Base-by-base conservation (phyloP, 2,797 vertebrate genomes). In the Urocyon cinereoargenteus region DNA sequence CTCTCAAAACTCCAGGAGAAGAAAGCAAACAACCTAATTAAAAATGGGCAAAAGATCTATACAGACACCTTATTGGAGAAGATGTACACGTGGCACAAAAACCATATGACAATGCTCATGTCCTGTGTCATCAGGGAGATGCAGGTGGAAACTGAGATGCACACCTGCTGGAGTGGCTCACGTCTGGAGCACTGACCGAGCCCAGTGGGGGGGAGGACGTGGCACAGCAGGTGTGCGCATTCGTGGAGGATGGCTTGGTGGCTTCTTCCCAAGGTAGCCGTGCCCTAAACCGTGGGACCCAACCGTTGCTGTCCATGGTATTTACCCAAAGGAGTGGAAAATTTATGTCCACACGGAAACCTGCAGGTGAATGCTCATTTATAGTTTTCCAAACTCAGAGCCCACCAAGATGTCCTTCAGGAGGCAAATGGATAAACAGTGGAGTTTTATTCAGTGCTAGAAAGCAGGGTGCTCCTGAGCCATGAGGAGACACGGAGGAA, bases 161-260 rank as follows among this genome's bases (percentile, higher is more conserved):
- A 13, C 5, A 19, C 10, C 62, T 2, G 4, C 11, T 18, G 5
- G 66, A 10, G 36, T 5, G 66, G 66, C 66, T 10, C 5, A 36
- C n/a, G 2, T 72, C 68, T 22, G 19, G 19, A 36, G 12, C 8
- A 4, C 66, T n/a, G 7, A 34, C 62, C 0, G 15, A 8, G 8
- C n/a, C 18, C 31, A 5, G 66, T 11, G 66, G 16, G 2, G 66
- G 64, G 6, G 31, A n/a, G 64, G 14, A n/a, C 6, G 3, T 3
- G 3, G 13, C 1, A 6, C 6, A n/a, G 3, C 64, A 12, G 15
- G 64, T 18, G 3, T 18, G 18, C n/a, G 4, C 9, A 22, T 3
- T n/a, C 2, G 6, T 2, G n/a, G 66, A n/a, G 11, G 21, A 19
- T 7, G 64, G 64, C 24, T 9, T 26, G n/a, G 34, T 1, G 34